phyloP scores from a whole-genome alignment of 2,797 vertebrate species.

The Jordanella pulchra region DNA sequence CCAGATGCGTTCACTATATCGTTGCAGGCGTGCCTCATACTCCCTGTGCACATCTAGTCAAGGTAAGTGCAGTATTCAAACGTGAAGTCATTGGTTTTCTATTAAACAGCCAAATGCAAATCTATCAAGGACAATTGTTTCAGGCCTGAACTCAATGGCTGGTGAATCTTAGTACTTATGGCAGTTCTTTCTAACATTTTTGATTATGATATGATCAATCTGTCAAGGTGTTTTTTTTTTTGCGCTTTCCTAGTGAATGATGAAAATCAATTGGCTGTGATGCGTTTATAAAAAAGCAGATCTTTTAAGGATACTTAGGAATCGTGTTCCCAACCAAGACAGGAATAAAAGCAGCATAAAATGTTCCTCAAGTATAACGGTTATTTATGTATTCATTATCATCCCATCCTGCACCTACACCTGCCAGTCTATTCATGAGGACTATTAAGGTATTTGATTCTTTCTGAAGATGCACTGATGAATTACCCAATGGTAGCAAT shows the following conservation, averaged over 20 bases:
- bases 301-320: too few species aligned
- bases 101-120: not conserved
- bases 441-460: not conserved
- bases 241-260: not conserved
- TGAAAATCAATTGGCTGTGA: not conserved
- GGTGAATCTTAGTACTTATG: not conserved
- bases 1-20: slow-evolving; percentile 93
- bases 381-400: not conserved
- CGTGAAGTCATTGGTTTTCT: not conserved
- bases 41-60: slow-evolving; percentile 86
- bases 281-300: not conserved
- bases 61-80: slow-evolving; percentile 73
- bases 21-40: slow-evolving; percentile 89
- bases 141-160: not conserved
- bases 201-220: too few species aligned
- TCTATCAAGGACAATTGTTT: not conserved
- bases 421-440: not conserved
- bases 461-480: not conserved
- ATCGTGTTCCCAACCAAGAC: not conserved
- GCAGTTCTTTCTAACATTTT: not conserved
- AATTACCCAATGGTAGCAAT: not conserved
- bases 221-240: not conserved
- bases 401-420: not conserved
- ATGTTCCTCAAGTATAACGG: not conserved
- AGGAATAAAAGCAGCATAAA: not conserved